Conservation (phyloP, 2,888 invertebrate species). For the Tetragonisca angustula region DNA sequence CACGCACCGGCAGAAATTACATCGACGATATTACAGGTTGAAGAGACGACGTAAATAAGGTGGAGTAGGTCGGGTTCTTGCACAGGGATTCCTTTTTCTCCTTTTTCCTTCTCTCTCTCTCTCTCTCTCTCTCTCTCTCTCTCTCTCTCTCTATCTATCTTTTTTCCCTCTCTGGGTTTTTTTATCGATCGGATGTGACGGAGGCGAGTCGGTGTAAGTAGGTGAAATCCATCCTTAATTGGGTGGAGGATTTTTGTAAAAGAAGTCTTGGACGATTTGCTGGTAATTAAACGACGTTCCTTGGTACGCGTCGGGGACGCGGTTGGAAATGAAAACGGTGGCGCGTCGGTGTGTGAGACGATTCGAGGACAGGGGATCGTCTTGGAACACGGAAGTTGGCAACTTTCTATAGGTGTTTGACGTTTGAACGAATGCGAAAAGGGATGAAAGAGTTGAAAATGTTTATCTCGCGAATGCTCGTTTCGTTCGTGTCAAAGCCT, state of each 20-base stretch:
- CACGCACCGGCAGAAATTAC: conserved; percentile 48
- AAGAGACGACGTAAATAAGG: background rate
- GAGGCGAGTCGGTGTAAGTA: background rate
- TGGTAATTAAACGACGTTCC: conserved; percentile 12
- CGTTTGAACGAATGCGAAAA: too few relatives aligned
- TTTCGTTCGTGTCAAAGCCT: background rate
- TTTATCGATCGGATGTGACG: background rate
- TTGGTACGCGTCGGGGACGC: too few relatives aligned
- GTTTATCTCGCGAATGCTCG: background rate
- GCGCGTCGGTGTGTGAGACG: background rate
- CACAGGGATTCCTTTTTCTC: background rate
- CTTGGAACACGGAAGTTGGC: background rate
- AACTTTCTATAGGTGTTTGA: background rate
- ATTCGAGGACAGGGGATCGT: background rate
- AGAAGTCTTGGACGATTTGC: background rate
- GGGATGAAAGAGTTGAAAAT: background rate
- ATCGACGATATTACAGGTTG: conserved; percentile 31
- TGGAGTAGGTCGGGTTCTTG: conserved; percentile 35
- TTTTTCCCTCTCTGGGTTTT: background rate
- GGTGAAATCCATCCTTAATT: conserved; percentile 20
- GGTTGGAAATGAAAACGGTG: too few relatives aligned
- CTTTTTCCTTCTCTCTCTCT: background rate
- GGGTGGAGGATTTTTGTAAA: background rate
- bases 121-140: background rate
- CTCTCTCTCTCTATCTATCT: too few relatives aligned